Conservation (phyloP, 2,888 invertebrate species). For the Piscicola geometra region DNA sequence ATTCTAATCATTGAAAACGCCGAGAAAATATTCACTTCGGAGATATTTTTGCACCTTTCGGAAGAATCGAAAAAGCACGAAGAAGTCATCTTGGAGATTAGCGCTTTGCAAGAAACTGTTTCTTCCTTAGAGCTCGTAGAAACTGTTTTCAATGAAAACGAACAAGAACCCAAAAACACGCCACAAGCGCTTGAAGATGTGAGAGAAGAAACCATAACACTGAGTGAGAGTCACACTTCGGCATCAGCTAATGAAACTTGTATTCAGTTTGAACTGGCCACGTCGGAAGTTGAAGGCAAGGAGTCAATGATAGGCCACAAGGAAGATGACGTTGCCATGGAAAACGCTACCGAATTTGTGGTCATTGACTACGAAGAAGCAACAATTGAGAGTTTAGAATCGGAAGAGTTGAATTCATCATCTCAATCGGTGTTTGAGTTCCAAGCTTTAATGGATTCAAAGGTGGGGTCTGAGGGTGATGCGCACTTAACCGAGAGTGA, state of each 20-base stretch:
- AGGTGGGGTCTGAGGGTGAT: neutral
- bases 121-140: constrained; percentile 36
- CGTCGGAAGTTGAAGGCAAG: constrained; percentile 22
- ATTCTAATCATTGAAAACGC: neutral
- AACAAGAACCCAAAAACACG: constrained; percentile 23
- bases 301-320: constrained; percentile 16
- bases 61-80: constrained; percentile 22
- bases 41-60: neutral
- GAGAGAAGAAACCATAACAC: neutral
- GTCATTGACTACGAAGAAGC: neutral
- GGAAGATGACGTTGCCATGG: constrained; percentile 27
- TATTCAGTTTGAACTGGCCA: constrained; percentile 37
- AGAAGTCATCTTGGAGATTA: constrained; percentile 30
- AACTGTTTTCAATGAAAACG: constrained; percentile 38
- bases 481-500: neutral
- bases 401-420: neutral
- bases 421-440: neutral
- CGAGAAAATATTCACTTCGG: neutral
- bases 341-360: constrained; percentile 22
- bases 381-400: neutral
- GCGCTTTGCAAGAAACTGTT: constrained; percentile 25
- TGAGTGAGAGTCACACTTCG: neutral
- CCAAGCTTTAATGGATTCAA: neutral
- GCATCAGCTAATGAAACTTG: neutral
- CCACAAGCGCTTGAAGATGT: constrained; percentile 41